Base-by-base conservation (phyloP, 2,113 vertebrate species). In the Nothoprocta perdicaria region DNA sequence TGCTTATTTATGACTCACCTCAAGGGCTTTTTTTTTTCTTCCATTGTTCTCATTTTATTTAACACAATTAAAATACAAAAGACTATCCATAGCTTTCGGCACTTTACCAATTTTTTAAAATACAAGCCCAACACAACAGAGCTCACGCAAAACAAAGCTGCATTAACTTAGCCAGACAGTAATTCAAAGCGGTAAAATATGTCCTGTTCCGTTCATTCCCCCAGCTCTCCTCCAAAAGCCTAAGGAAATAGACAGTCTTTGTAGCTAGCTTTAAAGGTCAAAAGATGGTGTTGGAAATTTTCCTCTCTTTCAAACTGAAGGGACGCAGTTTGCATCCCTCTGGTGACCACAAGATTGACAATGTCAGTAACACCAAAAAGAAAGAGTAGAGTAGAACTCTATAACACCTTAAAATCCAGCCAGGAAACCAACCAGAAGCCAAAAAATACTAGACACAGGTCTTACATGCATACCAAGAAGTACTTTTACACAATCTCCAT, bases 111-210 rank as follows among this genome's bases (percentile, higher is more conserved):
- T 58, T 92, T 87, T 89, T 95, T 94, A 91, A 95, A 94, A 88
- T 72, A 61, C 29, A 85, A 87, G 65, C 57, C 60, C 68, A 91
- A 85, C 26, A 65, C 23, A 93, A 57, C 65, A 80, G 57, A 88
- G 76, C 79, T 91, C 91, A 93, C 0, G 2, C 61, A 89, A 71
- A 77, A 61, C 46, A 82, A 91, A 93, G 93, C 80, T 89, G 85
- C 93, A 96, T 96, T 93, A 93, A 92, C 67, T 90, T 84, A 86
- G 50, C 93, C 27, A 90, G 86, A 78, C 71, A 95, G 91, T 92
- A 94, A 95, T 94, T 94, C 91, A 94, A 96, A 96, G 82, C 94
- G 90, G 89, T 95, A 90, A 94, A 95, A 84, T 84, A 53, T 83
- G 90, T 90, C 79, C 84, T 94, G 79, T 75, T 82, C 52, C 38